Percentiles rank a stretch among this genome's conserved stretches.
Conservation (phyloP, 1,140 invertebrate genomes). For the Fopius arisanus region DNA sequence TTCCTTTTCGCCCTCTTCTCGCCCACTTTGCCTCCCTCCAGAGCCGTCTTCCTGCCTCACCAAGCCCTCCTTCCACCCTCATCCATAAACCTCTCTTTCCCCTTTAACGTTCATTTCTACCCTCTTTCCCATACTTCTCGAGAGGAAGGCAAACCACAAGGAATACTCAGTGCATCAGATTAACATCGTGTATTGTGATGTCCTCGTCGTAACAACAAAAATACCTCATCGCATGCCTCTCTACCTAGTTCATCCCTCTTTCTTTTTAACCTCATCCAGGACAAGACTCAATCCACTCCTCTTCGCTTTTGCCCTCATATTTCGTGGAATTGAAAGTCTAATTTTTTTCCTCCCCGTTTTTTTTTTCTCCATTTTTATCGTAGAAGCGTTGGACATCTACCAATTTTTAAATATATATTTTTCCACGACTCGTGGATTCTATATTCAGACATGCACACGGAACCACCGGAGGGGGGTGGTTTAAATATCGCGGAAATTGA, state of each 20-base stretch:
- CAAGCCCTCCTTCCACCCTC: not conserved
- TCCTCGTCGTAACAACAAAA: not conserved
- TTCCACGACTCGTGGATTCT: not conserved
- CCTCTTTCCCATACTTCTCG: not conserved
- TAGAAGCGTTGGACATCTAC: not conserved
- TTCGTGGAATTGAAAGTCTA: too few relatives aligned
- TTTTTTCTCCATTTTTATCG: not conserved
- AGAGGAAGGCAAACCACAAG: conserved; percentile 9
- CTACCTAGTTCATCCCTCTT: not conserved
- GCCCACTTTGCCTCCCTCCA: not conserved
- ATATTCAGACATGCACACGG: not conserved
- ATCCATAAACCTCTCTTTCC: not conserved
- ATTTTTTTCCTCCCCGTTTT: too few relatives aligned
- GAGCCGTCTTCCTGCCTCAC: not conserved
- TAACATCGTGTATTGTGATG: conserved; percentile 25
- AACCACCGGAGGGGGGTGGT: conserved; percentile 10
- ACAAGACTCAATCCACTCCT: not conserved
- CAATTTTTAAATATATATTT: conserved; percentile 1
- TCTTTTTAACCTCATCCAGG: not conserved
- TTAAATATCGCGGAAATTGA: conserved; percentile 62
- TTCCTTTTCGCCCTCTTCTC: conserved; percentile 4
- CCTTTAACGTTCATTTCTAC: not conserved
- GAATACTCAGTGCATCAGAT: conserved; percentile 28
- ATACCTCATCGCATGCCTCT: not conserved
- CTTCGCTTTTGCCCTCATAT: too few relatives aligned